These are phyloP conservation scores for Pseudochirops corinnae DNA, from an alignment of 2,797 vertebrate genomes.

Conservation along the genomic window DNA sequence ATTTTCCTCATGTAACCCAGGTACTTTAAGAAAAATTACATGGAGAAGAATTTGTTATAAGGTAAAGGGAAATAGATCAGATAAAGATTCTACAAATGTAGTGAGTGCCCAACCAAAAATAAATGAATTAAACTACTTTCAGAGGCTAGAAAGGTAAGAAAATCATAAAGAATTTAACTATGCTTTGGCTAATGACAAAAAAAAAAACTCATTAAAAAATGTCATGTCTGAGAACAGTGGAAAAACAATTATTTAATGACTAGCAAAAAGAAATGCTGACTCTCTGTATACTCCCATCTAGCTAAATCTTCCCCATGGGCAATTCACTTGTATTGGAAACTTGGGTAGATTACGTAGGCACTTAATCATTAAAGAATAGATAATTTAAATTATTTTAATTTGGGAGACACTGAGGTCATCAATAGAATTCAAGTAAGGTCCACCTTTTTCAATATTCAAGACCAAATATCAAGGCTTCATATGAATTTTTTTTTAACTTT, in stretches of 20 bases:
- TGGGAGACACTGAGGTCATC: background rate
- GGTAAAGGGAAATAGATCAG: background rate
- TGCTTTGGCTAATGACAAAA: background rate
- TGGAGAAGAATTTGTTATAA: background rate
- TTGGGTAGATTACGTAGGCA: background rate
- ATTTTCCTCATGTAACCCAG: background rate
- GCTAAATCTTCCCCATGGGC: background rate
- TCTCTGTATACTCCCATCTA: background rate
- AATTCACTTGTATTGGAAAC: background rate
- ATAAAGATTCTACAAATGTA: slow-evolving; percentile 14
- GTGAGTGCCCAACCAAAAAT: slow-evolving; percentile 7
- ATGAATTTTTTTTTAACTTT: background rate
- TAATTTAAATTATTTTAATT: background rate
- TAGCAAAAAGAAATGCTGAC: background rate
- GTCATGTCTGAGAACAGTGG: background rate
- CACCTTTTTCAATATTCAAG: background rate
- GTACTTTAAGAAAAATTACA: slow-evolving; percentile 46
- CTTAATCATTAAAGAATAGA: background rate
- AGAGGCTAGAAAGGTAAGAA: background rate
- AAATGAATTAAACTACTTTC: slow-evolving; percentile 9
- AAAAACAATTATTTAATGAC: background rate
- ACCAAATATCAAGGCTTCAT: slow-evolving; percentile 1
- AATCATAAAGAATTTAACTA: background rate
- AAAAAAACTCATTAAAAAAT: background rate
- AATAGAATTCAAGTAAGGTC: background rate